Evolutionary conservation across 2,888 invertebrate species (phyloP), one percentile per base, ranked within the genome.

Genomic region (Acrocyrtus sp.): DNA sequence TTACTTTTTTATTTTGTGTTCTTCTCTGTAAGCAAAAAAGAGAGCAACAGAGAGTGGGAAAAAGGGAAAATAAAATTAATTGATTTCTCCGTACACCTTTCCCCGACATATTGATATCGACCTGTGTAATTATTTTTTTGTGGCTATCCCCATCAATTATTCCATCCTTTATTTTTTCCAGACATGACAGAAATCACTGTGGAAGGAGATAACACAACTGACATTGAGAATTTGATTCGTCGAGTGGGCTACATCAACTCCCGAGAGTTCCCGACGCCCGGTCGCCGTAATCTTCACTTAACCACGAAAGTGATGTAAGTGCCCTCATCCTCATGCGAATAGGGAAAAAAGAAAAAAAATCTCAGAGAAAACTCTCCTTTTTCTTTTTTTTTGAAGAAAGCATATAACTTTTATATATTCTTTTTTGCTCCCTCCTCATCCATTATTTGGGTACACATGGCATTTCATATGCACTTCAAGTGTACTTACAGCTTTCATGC

Each of bases 241-340:
- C 91, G 92, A 82, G 91, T 98, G 80, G 78, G 78, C 47, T 98
- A 98, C 85, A 91, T 93, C 8, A 98, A 98, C 85, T 91, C 92
- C 15, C 89, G 96, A 69, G 90, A 92, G 81, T 94, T 92, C 86
- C 97, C 98, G 17, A 96, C 96, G 26, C n/a, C 95, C 97, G 98
- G 98, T 4, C 87, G 97, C 4, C 87, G 98, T 24, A 95, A 94
- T 83, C 88, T 96, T 82, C 90, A 90, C 80, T 87, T 96, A 15
- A 89, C 90, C 48, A 95, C 95, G 3, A 90, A 91, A 72, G 90
- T 96, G 80, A 89, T 88, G 90, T 92, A 82, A 86, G 88, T 85
- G 21, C 65, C 67, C 47, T 62, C 65, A 50, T 65, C 27, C 58
- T 62, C 61, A 51, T 56, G n/a, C n/a, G n/a, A n/a, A n/a, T n/a